Conservation (phyloP, 2,797 vertebrate species). For the Esox lucius region DNA sequence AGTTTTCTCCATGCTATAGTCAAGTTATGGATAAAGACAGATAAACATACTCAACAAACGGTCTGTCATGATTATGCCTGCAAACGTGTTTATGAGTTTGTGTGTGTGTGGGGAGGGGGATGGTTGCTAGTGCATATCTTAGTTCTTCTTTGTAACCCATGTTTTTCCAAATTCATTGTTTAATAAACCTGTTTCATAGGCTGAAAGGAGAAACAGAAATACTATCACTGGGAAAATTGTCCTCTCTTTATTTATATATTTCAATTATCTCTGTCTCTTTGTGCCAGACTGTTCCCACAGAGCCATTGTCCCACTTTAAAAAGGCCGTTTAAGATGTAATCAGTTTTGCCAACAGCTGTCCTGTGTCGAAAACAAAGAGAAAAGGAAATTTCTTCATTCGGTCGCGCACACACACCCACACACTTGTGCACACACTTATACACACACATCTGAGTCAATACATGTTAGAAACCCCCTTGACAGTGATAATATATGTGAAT, state of each 20-base stretch:
- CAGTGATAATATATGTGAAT: no score
- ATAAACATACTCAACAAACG: neutral
- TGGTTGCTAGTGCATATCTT: neutral
- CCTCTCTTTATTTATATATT: neutral
- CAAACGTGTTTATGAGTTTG: neutral
- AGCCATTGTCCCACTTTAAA: neutral
- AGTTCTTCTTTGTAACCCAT: neutral
- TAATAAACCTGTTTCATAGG: neutral
- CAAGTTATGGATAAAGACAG: no score
- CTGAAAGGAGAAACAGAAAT: neutral
- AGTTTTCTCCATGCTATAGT: neutral
- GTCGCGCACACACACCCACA: neutral
- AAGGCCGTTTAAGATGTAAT: slow-evolving; percentile 1
- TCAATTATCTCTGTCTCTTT: neutral
- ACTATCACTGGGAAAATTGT: neutral
- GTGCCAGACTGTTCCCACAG: neutral
- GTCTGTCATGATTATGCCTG: neutral
- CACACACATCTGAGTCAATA: no score
- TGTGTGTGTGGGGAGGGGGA: neutral
- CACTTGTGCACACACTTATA: neutral
- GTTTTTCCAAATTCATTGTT: neutral
- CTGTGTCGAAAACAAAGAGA: neutral
- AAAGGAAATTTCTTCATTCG: neutral
- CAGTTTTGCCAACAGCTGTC: slow-evolving; percentile 12
- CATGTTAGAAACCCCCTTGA: no score